phyloP scores from a whole-genome alignment of 2,888 invertebrate genomes.

The Chrysotoxum bicinctum region DNA sequence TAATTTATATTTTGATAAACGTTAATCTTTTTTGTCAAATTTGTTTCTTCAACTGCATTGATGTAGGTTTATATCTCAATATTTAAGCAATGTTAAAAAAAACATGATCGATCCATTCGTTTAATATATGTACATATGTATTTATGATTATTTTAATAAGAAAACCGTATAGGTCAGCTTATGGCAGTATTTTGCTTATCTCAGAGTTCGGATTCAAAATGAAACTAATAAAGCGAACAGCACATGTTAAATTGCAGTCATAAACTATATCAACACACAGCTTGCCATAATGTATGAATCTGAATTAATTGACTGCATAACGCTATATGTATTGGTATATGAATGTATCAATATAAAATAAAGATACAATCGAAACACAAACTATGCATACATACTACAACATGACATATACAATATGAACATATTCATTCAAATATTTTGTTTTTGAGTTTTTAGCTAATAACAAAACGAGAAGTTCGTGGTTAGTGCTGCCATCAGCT shows the following conservation, averaged over 20 bases:
- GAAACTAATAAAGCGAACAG: conserved; percentile 30
- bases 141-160: not conserved
- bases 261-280: conserved; percentile 55
- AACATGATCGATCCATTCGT: too few relatives aligned
- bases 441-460: not conserved
- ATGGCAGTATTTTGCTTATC: conserved; percentile 3
- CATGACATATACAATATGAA: not conserved
- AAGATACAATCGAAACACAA: not conserved
- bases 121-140: too few relatives aligned
- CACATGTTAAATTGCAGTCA: conserved; percentile 63
- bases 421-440: not conserved
- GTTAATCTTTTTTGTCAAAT: too few relatives aligned
- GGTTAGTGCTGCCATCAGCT: not conserved
- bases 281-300: conserved; percentile 34
- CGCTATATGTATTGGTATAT: not conserved
- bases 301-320: conserved; percentile 59
- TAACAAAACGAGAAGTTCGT: not conserved
- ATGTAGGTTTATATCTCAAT: too few relatives aligned
- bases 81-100: too few relatives aligned
- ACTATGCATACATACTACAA: not conserved
- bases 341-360: not conserved
- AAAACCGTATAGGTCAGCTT: not conserved
- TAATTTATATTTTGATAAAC: too few relatives aligned
- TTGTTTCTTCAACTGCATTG: too few relatives aligned
- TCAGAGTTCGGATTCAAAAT: not conserved